Conservation (phyloP, 1,140 invertebrate genomes). For the Samia ricini region DNA sequence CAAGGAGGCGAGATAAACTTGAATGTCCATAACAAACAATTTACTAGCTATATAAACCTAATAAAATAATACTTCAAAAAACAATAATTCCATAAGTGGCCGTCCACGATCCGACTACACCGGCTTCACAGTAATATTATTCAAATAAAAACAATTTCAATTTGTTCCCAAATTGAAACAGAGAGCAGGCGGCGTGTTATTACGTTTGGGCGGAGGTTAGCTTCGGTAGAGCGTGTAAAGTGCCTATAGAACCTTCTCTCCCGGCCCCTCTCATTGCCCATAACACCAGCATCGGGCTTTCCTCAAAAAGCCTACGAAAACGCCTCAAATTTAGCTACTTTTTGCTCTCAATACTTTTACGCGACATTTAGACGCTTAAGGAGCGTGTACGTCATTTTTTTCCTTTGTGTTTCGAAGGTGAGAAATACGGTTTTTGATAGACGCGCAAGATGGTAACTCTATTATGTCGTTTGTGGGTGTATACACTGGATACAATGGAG, state of each 20-base stretch:
- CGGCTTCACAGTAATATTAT: constrained; percentile 61
- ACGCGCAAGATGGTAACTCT: constrained; percentile 30
- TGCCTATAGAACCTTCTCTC: constrained; percentile 68
- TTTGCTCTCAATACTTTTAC: constrained; percentile 71
- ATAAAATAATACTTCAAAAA: constrained; percentile 23
- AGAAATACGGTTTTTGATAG: constrained; percentile 46
- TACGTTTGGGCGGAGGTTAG: constrained; percentile 74
- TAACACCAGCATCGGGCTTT: constrained; percentile 70
- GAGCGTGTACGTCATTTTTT: constrained; percentile 48
- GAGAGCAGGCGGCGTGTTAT: constrained; percentile 69
- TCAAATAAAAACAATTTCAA: constrained; percentile 77
- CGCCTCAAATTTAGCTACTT: constrained; percentile 74
- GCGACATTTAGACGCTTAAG: constrained; percentile 57
- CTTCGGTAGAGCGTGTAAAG: constrained; percentile 73
- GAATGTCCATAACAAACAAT: neutral
- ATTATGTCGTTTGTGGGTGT: constrained; percentile 29
- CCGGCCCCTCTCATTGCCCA: constrained; percentile 69
- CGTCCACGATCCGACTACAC: constrained; percentile 38
- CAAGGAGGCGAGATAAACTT: neutral
- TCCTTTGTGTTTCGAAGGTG: constrained; percentile 31
- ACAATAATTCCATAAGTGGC: constrained; percentile 47
- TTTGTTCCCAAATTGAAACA: constrained; percentile 76
- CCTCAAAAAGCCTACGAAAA: constrained; percentile 69
- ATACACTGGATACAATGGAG: constrained; percentile 31
- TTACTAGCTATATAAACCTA: neutral